Evolutionary conservation across 2,888 invertebrate species (phyloP).

Genomic region (Brachyptera risi): DNA sequence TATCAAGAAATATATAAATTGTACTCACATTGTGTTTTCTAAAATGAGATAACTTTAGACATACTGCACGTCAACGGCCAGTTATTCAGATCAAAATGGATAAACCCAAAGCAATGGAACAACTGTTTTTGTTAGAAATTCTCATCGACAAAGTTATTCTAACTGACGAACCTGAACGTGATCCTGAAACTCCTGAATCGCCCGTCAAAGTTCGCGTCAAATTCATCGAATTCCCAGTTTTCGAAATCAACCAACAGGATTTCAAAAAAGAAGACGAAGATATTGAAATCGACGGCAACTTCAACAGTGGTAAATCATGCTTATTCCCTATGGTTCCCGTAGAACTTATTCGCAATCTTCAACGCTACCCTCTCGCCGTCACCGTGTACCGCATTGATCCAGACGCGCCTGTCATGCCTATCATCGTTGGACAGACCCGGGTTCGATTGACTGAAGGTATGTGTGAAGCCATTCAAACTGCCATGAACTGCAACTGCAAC

Average conservation of each 20-base stretch:
- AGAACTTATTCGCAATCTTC: constrained; percentile 23
- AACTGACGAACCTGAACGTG: background rate
- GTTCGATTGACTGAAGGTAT: constrained; percentile 23
- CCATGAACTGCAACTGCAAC: constrained; percentile 33
- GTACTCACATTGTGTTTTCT: too few relatives aligned
- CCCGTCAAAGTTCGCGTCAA: constrained; percentile 35
- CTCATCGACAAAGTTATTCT: constrained; percentile 27
- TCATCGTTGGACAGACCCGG: constrained; percentile 18
- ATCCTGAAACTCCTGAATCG: background rate
- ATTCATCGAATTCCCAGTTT: constrained; percentile 38
- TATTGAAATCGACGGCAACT: constrained; percentile 19
- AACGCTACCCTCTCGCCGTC: constrained; percentile 25
- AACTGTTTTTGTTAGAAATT: constrained; percentile 30
- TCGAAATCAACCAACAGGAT: constrained; percentile 36
- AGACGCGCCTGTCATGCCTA: constrained; percentile 1
- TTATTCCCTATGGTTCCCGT: constrained; percentile 29
- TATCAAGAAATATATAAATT: too few relatives aligned
- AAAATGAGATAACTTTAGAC: too few relatives aligned
- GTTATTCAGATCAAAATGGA: too few relatives aligned
- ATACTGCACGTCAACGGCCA: too few relatives aligned
- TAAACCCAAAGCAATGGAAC: too few relatives aligned
- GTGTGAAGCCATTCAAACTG: constrained; percentile 36
- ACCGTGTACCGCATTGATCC: constrained; percentile 10
- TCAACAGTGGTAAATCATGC: constrained; percentile 29
- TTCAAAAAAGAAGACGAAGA: too few relatives aligned